phyloP scores from a whole-genome alignment of 2,113 vertebrate genomes.

The Mastomys coucha region DNA sequence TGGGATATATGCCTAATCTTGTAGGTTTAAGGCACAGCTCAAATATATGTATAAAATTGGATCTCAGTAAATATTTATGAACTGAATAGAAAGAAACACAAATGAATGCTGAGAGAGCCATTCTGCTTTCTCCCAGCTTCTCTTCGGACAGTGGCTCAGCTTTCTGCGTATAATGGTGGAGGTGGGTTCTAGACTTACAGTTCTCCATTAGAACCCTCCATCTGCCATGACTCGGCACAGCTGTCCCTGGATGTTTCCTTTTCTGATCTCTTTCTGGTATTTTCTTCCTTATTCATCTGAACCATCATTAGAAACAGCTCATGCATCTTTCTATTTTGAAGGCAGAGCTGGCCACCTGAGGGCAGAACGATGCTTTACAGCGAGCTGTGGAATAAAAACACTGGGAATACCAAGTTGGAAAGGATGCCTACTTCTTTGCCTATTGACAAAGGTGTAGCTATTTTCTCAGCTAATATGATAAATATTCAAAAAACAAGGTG shows the following conservation, averaged over 20 bases:
- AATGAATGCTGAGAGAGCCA: neutral
- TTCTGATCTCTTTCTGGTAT: neutral
- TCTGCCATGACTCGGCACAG: neutral
- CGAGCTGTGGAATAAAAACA: neutral
- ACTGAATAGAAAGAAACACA: constrained; percentile 46
- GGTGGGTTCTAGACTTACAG: neutral
- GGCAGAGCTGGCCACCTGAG: neutral
- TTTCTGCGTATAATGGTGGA: neutral
- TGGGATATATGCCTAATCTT: neutral
- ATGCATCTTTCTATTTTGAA: neutral
- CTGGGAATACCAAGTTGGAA: constrained; percentile 3
- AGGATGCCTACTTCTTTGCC: neutral
- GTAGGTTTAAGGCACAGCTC: neutral
- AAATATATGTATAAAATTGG: constrained; percentile 25
- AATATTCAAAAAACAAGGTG: constrained; percentile 54
- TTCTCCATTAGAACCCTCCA: neutral
- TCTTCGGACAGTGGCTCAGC: neutral
- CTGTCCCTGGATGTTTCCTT: neutral
- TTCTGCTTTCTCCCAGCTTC: neutral
- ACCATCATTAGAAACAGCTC: neutral
- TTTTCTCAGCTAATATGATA: constrained; percentile 61
- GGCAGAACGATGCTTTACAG: neutral
- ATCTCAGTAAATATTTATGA: constrained; percentile 25
- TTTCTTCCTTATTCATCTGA: constrained; percentile 50
- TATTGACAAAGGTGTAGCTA: neutral